These are phyloP conservation scores for Aeoliscus strigatus DNA, from an alignment of 2,797 vertebrate genomes.

Conservation along the genomic window DNA sequence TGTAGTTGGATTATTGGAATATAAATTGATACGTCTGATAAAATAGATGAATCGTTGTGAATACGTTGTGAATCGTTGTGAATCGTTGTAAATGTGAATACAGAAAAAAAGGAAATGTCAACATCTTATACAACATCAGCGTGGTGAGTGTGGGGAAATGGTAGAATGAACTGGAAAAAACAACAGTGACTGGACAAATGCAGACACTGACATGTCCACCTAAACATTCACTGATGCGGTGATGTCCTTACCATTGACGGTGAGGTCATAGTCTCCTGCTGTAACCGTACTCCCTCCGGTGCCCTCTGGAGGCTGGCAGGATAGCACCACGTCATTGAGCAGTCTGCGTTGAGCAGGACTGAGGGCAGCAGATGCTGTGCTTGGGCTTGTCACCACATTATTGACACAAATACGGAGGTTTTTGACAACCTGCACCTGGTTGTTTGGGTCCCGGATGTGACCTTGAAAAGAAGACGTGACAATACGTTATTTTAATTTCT, in stretches of 20 bases:
- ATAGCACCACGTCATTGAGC: conserved; percentile 85
- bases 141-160: too few species aligned
- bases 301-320: conserved; percentile 89
- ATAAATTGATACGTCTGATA: too few species aligned
- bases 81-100: too few species aligned
- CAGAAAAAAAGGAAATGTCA: too few species aligned
- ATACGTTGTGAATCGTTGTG: too few species aligned
- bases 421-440: conserved; percentile 92
- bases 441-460: conserved; percentile 96
- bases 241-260: conserved; percentile 84
- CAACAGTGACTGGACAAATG: background rate
- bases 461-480: conserved; percentile 63
- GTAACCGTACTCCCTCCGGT: conserved; percentile 83
- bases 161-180: too few species aligned
- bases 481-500: too few species aligned
- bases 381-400: conserved; percentile 80
- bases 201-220: background rate
- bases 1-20: too few species aligned
- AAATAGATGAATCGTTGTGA: too few species aligned
- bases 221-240: too few species aligned
- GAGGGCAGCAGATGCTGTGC: conserved; percentile 66
- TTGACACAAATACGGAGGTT: conserved; percentile 92
- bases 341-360: conserved; percentile 64
- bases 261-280: conserved; percentile 93
- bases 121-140: too few species aligned